Evolutionary conservation across 30 jellyfish, hydroid and myxozoan genomes (phyloP).

Genomic region (Chrysaora quinquecirrha): DNA sequence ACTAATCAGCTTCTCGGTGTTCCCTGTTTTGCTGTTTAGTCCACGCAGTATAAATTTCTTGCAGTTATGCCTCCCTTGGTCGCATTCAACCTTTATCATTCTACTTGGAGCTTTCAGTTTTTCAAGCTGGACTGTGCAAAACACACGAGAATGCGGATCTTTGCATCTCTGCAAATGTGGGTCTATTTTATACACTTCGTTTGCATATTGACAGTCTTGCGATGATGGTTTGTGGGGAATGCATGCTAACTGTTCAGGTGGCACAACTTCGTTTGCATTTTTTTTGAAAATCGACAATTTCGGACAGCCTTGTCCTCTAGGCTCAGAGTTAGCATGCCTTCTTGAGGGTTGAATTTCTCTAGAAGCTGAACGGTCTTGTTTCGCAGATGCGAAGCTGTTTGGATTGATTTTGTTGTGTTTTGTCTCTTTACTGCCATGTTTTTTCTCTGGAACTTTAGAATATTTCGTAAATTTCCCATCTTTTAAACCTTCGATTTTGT

Average conservation of each 20-base stretch:
- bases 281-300: neutral
- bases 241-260: constrained; percentile 27
- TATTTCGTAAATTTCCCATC: too few species aligned
- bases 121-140: neutral
- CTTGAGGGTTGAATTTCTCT: neutral
- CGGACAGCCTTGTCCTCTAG: neutral
- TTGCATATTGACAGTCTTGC: constrained; percentile 65
- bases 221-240: constrained; percentile 64
- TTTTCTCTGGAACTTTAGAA: too few species aligned
- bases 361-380: neutral
- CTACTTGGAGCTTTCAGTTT: neutral
- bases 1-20: neutral
- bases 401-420: neutral
- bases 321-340: neutral
- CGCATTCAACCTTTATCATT: constrained; percentile 23
- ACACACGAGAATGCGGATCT: neutral
- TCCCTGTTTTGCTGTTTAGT: constrained; percentile 5
- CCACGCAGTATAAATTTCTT: constrained; percentile 5
- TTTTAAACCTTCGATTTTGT: neutral
- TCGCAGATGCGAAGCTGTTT: neutral
- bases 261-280: neutral
- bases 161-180: constrained; percentile 43
- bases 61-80: neutral
- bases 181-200: constrained; percentile 44
- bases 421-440: neutral